Percentiles rank a stretch among this genome's conserved stretches.
These are phyloP conservation scores for Psittacara wagleri DNA, from an alignment of 2,113 vertebrate genomes.

Conservation along the genomic window DNA sequence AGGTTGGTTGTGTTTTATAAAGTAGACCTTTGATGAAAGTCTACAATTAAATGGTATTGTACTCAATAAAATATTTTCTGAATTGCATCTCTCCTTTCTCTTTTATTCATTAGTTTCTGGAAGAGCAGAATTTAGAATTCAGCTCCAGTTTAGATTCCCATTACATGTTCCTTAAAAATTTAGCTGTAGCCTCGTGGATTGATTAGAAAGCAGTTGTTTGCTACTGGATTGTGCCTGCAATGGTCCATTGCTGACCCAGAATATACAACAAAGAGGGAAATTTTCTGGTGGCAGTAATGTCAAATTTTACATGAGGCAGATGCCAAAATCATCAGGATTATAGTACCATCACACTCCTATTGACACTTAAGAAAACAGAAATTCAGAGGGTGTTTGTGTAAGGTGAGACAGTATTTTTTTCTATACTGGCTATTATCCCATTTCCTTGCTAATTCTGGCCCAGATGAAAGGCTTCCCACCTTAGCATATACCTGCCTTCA, in stretches of 20 bases:
- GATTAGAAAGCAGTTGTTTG: neutral
- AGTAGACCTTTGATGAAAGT: neutral
- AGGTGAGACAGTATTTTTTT: neutral
- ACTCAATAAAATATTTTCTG: slow-evolving; percentile 70
- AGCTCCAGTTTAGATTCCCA: neutral
- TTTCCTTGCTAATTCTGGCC: neutral
- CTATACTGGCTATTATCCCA: neutral
- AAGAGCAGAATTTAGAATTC: neutral
- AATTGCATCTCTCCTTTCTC: slow-evolving; percentile 14
- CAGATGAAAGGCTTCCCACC: neutral
- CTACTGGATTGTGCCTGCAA: neutral
- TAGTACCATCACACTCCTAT: neutral
- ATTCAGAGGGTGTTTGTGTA: neutral
- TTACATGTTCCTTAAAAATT: neutral
- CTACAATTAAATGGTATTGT: slow-evolving; percentile 38
- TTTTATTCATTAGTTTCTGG: neutral
- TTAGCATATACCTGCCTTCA: neutral
- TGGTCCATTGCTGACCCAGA: neutral
- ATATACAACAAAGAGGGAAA: neutral
- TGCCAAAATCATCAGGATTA: neutral
- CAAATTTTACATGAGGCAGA: neutral
- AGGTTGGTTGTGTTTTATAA: slow-evolving; percentile 59
- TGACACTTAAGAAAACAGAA: neutral
- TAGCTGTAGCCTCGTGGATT: neutral
- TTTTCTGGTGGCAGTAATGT: neutral